Evolutionary conservation across 2,797 vertebrate species (phyloP).

Genomic region (Coregonus ussuriensis): DNA sequence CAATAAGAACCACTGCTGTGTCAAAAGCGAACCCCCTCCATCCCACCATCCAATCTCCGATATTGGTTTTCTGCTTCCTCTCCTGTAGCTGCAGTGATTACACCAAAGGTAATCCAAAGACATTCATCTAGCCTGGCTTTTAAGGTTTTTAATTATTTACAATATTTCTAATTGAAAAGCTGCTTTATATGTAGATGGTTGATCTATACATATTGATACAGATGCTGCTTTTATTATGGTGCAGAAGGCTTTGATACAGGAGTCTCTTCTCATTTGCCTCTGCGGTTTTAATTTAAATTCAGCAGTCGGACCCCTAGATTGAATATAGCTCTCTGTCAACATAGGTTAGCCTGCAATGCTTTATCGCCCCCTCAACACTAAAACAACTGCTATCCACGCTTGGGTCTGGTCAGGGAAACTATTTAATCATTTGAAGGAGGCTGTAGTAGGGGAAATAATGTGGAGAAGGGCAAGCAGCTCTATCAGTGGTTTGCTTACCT

Average conservation of each 20-base stretch:
- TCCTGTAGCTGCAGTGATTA: slow-evolving; percentile 5
- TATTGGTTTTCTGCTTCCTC: slow-evolving; percentile 19
- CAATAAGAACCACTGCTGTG: background rate
- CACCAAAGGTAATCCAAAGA: slow-evolving; percentile 5
- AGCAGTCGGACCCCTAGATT: slow-evolving; percentile 50
- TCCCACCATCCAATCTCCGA: slow-evolving; percentile 12
- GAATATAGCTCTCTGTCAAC: slow-evolving; percentile 55
- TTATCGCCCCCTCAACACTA: slow-evolving; percentile 58
- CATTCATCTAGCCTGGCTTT: background rate
- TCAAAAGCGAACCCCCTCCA: background rate
- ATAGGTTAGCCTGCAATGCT: slow-evolving; percentile 41
- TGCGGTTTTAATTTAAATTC: slow-evolving; percentile 57
- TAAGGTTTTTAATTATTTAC: slow-evolving; percentile 8
- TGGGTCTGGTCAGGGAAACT: slow-evolving; percentile 60
- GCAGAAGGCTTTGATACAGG: background rate
- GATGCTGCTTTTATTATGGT: background rate
- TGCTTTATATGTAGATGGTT: background rate
- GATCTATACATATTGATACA: slow-evolving; percentile 4
- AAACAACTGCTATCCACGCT: slow-evolving; percentile 36
- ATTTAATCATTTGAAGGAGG: slow-evolving; percentile 53
- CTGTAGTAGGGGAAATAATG: background rate
- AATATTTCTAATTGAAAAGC: slow-evolving; percentile 11
- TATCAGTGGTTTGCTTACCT: no score
- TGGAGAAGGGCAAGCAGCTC: no score
- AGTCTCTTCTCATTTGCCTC: background rate